Conservation (phyloP, 1,140 invertebrate species). For the Steinernema khuongi region DNA sequence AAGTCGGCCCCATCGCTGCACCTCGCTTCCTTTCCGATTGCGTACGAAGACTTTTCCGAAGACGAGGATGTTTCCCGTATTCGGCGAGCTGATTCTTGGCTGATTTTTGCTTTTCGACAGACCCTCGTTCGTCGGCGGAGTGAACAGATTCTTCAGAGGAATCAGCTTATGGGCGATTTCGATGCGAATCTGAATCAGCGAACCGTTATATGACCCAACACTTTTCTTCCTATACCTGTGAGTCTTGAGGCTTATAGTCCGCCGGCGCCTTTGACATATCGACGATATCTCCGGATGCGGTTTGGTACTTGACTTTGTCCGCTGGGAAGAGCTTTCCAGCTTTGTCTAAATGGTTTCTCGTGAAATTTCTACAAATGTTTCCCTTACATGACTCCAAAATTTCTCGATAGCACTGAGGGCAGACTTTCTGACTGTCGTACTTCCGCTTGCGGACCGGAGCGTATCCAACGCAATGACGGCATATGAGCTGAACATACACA, state of each 20-base stretch:
- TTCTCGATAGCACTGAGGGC: conserved; percentile 42
- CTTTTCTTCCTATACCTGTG: background rate
- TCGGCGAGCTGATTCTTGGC: background rate
- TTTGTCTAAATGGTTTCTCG: conserved; percentile 4
- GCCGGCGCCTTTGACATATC: background rate
- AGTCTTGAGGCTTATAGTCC: background rate
- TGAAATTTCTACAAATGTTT: background rate
- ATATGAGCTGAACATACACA: conserved; percentile 41
- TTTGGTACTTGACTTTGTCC: conserved; percentile 18
- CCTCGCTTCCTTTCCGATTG: conserved; percentile 29
- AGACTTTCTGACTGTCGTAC: conserved; percentile 39
- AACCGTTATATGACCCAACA: background rate
- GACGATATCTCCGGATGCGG: background rate
- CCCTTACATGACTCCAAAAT: conserved; percentile 40
- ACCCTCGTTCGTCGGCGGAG: conserved; percentile 34
- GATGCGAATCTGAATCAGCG: conserved; percentile 18
- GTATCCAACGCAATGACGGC: conserved; percentile 40
- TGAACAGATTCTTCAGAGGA: conserved; percentile 34
- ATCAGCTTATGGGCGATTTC: conserved; percentile 31
- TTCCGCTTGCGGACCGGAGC: conserved; percentile 36
- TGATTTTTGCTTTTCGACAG: conserved; percentile 25
- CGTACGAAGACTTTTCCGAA: conserved; percentile 43
- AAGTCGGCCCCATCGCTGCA: conserved; percentile 44
- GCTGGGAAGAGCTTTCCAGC: conserved; percentile 22
- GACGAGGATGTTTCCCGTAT: conserved; percentile 18